A percentile compares a stretch with the other conserved stretches of the same genome.
Conservation (phyloP, 2,797 vertebrate species). For the Hippopotamyrus pictus region DNA sequence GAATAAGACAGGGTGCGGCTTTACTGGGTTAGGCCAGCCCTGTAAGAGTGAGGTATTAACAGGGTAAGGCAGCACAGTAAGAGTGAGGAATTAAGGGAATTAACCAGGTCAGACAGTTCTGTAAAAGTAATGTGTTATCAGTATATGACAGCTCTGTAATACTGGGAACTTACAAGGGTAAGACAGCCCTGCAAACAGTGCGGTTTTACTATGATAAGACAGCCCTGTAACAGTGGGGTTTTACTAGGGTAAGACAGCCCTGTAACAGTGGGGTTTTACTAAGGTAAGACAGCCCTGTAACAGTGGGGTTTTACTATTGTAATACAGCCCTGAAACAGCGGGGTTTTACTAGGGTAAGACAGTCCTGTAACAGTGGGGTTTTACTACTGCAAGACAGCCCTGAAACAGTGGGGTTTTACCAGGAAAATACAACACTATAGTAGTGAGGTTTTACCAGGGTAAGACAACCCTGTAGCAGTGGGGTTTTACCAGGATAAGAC, state of each 20-base stretch:
- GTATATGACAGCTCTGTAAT: background rate
- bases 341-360: too few relatives aligned
- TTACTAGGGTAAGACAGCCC: background rate
- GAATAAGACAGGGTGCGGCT: background rate
- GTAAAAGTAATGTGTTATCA: background rate
- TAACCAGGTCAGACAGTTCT: background rate
- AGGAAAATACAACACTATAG: background rate
- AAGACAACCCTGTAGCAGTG: background rate
- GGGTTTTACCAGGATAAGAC: background rate
- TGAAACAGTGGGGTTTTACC: background rate
- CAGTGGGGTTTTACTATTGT: background rate
- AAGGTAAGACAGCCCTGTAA: background rate
- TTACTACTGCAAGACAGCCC: background rate
- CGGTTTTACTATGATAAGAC: background rate
- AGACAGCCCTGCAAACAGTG: background rate
- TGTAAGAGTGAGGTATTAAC: background rate
- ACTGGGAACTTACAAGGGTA: background rate
- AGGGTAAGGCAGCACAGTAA: background rate
- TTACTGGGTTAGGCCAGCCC: background rate
- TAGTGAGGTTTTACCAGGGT: background rate
- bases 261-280: background rate
- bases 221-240: background rate
- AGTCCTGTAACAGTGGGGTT: background rate
- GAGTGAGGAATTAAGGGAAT: background rate
- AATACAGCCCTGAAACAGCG: background rate